phyloP scores from a whole-genome alignment of 2,797 vertebrate genomes.

The Tamandua tetradactyla region DNA sequence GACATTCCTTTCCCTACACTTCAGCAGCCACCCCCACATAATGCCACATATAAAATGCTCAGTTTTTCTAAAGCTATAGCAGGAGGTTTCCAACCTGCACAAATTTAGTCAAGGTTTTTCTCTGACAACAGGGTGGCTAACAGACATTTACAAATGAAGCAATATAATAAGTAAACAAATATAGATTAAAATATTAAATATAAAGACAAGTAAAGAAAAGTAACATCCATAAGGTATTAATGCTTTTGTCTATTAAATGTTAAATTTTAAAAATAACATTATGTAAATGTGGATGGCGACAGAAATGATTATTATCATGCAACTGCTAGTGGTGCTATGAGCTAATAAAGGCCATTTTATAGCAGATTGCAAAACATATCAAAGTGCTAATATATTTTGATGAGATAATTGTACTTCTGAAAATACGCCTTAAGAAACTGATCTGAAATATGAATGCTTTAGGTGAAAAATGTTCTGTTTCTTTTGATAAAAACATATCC shows the following conservation, averaged over 20 bases:
- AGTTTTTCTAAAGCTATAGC: not conserved
- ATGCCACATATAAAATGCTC: not conserved
- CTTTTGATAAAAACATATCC: not conserved
- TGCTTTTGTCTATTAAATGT: not conserved
- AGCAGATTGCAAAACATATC: not conserved
- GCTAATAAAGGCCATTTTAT: not conserved
- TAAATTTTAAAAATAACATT: not conserved
- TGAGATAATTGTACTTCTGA: not conserved
- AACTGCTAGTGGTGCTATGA: not conserved
- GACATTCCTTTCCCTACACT: not conserved
- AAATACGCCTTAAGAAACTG: not conserved
- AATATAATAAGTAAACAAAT: not conserved
- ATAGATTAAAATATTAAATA: not conserved
- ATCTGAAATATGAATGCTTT: not conserved
- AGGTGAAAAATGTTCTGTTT: not conserved
- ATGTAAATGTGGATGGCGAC: not conserved
- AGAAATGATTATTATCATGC: not conserved
- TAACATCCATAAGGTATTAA: not conserved
- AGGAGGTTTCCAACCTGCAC: not conserved
- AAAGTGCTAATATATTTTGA: not conserved
- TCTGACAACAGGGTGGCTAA: not conserved
- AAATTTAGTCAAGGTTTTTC: not conserved
- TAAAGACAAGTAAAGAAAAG: not conserved
- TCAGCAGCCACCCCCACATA: not conserved
- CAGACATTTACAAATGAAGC: not conserved